Evolutionary conservation across 1,140 invertebrate species (phyloP), one percentile per base, ranked within the genome.

Genomic region (Anastrepha ludens): DNA sequence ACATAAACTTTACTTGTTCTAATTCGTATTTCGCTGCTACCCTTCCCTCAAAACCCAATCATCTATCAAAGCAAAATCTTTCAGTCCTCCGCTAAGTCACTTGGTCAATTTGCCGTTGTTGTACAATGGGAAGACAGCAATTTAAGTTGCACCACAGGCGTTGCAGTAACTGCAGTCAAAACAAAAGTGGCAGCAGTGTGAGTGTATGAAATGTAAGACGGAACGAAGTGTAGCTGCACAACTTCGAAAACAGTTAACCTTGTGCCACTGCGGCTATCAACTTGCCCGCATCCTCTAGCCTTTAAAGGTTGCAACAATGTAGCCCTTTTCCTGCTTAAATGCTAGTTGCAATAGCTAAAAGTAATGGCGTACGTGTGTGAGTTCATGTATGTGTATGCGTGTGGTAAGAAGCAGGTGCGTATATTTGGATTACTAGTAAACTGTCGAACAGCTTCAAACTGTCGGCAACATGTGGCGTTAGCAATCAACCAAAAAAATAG

Each of bases 371-470:
- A 62, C 13, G 8, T 62, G 4, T 47, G 3, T 70, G 29, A 13
- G 29, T 55, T 7, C 50, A 55, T n/a, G n/a, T 20, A n/a, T 39
- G 29, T 17, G 67, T 13, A 15, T 29, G 67, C 17, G 15, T 47
- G 67, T 74, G 67, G 50, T 11, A 8, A 11, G 6, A 62, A 62
- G 15, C 47, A 81, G 47, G 47, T 81, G n/a, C 47, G 47, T 50
- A 29, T 20, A 55, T 81, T 55, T 81, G 74, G 74, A 55, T 81
- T 81, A 81, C 74, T 55, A 17, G 47, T 81, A 55, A 81, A 81
- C 74, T 81, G 74, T 81, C 74, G 74, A 81, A 81, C n/a, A 81
- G 74, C 74, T 81, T 81, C 74, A 81, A 81, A 81, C 74, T 81
- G 74, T 81, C 74, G n/a, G 74, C 74, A 81, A 81, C 44, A 81